Base-by-base conservation (phyloP, 2,113 vertebrate species). In the Lepisosteus oculatus region DNA sequence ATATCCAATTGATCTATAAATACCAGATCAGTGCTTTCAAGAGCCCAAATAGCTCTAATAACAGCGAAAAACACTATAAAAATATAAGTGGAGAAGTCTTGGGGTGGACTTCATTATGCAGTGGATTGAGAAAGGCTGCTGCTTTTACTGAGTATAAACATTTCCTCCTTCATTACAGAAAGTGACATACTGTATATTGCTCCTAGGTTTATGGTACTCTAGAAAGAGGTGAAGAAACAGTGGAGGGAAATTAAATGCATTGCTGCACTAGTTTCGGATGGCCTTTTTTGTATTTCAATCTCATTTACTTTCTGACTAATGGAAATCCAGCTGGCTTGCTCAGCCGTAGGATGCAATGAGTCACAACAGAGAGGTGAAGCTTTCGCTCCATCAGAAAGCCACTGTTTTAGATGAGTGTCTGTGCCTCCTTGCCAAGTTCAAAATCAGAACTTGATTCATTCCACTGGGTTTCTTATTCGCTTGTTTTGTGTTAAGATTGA, bases 271-370 rank as follows among this genome's bases (percentile, higher is more conserved):
- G 54, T 5, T 17, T 15, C 9, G 43, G 6, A 5, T 54, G 44
- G 54, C 66, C 66, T 54, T 17, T 67, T n/a, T 55, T 67, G 47
- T 41, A 8, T 67, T 55, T 67, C 66, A 67, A 13, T 47, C 66
- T 54, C 15, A 67, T 67, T 54, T 67, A 55, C 45, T 15, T n/a
- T 41, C 15, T 55, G 66, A 67, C 45, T 55, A 55, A 3, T 8
- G 66, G 17, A 42, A 9, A n/a, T 15, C 65, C 54, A 61, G 9
- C 47, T 54, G 47, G 63, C 42, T 41, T 66, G 71, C 63, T 67
- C 71, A 43, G 71, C 17, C 17, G 55, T 67, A 12, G 11, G 13
- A 56, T 61, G 55, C 43, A 62, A 41, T 61, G 72, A 57, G 41
- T 57, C 41, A 17, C 45, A 44, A 43, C 11, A 56, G 51, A 72